These are phyloP conservation scores for Drosophila littoralis DNA, from an alignment of 1,140 invertebrate species.

Conservation along the genomic window DNA sequence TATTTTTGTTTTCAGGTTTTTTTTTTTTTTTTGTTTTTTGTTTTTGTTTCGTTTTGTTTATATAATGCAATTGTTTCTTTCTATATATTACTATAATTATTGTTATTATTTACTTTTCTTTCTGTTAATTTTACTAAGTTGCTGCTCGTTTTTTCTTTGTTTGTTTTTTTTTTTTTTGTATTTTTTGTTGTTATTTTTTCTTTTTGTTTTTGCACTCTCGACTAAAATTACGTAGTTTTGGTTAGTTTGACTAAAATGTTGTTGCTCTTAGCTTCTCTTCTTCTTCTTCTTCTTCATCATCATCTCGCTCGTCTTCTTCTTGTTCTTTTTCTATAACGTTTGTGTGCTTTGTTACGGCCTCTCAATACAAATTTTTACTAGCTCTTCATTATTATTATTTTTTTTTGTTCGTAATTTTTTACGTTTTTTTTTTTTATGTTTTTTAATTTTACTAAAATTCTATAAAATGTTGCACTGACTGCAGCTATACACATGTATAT, in stretches of 20 bases:
- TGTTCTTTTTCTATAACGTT: slow-evolving; percentile 7
- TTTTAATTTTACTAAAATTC: slow-evolving; percentile 79
- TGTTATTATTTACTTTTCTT: slow-evolving; percentile 22
- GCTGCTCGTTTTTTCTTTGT: slow-evolving; percentile 10
- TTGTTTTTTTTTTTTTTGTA: slow-evolving; percentile 17
- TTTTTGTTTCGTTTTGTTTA: slow-evolving; percentile 33
- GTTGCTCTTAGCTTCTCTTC: slow-evolving; percentile 79
- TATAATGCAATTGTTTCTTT: slow-evolving; percentile 16
- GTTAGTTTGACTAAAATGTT: slow-evolving; percentile 84
- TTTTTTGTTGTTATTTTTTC: slow-evolving; percentile 44
- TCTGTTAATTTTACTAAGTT: slow-evolving; percentile 11
- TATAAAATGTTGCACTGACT: slow-evolving; percentile 79
- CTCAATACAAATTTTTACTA: slow-evolving; percentile 39
- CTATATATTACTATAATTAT: slow-evolving; percentile 20
- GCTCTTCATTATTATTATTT: slow-evolving; percentile 45
- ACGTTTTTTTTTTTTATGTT: slow-evolving; percentile 35
- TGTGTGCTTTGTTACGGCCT: slow-evolving; percentile 48
- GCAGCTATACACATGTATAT: slow-evolving; percentile 52
- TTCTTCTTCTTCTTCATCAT: slow-evolving; percentile 23
- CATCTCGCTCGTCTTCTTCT: neutral
- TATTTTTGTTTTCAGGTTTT: slow-evolving; percentile 60
- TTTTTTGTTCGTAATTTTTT: slow-evolving; percentile 36
- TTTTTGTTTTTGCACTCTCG: slow-evolving; percentile 57
- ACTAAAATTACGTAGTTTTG: slow-evolving; percentile 83
- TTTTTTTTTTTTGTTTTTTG: slow-evolving; percentile 27